Evolutionary conservation across 2,113 vertebrate species (phyloP), one percentile per base, ranked within the genome.

Genomic region (Bambusicola thoracicus): DNA sequence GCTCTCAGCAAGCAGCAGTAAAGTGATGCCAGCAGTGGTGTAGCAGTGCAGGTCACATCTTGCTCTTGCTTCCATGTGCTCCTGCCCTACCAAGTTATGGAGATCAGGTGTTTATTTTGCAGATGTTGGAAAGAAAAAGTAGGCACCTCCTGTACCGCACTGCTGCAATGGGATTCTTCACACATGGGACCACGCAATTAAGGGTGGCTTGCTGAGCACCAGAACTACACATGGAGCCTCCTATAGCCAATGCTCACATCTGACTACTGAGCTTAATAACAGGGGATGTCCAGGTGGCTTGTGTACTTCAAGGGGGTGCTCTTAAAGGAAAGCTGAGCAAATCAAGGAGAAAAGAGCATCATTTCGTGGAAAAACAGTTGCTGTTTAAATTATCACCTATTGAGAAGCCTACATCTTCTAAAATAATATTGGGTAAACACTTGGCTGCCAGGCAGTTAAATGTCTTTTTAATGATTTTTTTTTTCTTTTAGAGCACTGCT

Each of bases 111-210:
- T 12, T 36, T n/a, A 3, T 51, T 85, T 85, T 73, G n/a, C 21
- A 62, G 58, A 20, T 49, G 20, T 44, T 55, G 29, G 14, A 63
- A 58, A 18, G 30, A 21, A 67, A 77, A 73, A 18, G 20, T 7
- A 9, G 21, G 68, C 51, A 62, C 20, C 12, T 49, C 16, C 43
- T 15, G 41, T 13, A 38, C 29, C 17, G 40, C 29, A 27, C 6
- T 0, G 0, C 20, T 63, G 32, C 65, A 25, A 19, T 76, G 63
- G 38, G 51, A 13, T 22, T 7, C 27, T 59, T 61, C 40, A 34
- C 1, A 0, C 11, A 4, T 4, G 8, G 36, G 6, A 49, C 30
- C 41, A 21, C 6, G 15, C 8, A 19, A 6, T 15, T 24, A 16
- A 63, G 55, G 24, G 34, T 53, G 29, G 34, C 56, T 51, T 73